Evolutionary conservation across 2,888 invertebrate species (phyloP).

Genomic region (Eristalis tenax): DNA sequence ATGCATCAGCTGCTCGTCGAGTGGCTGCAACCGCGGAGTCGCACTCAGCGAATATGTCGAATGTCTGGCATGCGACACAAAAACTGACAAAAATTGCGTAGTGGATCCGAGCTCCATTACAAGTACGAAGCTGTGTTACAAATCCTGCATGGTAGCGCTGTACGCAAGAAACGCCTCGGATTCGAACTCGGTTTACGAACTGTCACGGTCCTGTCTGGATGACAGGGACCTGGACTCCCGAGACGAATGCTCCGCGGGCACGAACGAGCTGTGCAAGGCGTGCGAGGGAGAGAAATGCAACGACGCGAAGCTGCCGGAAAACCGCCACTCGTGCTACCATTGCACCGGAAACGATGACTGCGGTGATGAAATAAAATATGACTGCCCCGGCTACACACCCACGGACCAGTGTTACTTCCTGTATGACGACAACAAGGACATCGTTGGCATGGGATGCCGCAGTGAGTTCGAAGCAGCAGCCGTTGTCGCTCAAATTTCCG

Average conservation of each 20-base stretch:
- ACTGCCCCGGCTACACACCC: constrained; percentile 25
- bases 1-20: constrained; percentile 70
- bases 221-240: constrained; percentile 67
- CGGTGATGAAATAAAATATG: constrained; percentile 31
- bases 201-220: constrained; percentile 71
- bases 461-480: constrained; percentile 57
- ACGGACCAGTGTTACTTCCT: constrained; percentile 73
- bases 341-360: constrained; percentile 63
- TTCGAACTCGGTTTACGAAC: constrained; percentile 36
- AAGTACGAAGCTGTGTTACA: constrained; percentile 48
- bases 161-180: constrained; percentile 40
- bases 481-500: constrained; percentile 51
- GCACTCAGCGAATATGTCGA: constrained; percentile 51
- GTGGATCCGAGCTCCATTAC: constrained; percentile 37
- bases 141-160: constrained; percentile 69
- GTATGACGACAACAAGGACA: constrained; percentile 42
- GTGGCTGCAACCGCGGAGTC: constrained; percentile 68
- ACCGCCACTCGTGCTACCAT: constrained; percentile 52
- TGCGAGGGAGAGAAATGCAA: constrained; percentile 68
- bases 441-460: constrained; percentile 73
- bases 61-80: constrained; percentile 69
- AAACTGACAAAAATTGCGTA: constrained; percentile 56
- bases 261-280: constrained; percentile 42
- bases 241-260: constrained; percentile 38
- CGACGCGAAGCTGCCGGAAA: constrained; percentile 33